Base-by-base conservation (phyloP, 2,888 invertebrate species). In the Tenthredo notha region DNA sequence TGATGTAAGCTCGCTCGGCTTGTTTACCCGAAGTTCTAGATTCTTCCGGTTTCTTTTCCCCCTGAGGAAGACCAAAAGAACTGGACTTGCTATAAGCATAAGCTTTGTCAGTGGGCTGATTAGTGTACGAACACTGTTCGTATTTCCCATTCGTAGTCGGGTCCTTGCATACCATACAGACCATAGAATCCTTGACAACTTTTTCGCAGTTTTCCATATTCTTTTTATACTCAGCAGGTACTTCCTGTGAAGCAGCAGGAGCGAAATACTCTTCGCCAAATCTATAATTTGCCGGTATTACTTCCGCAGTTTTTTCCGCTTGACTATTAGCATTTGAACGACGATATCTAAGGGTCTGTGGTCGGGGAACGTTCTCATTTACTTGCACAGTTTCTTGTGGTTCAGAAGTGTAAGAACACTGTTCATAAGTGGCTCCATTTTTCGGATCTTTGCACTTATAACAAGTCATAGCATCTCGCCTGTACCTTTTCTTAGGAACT, bases 71-170 rank as follows among this genome's bases (percentile, higher is more conserved):
- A 0, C 87, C 87, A 83, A 87, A 90, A 0, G 89, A 89, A 47
- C 89, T 90, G 2, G 91, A 90, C 80, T 91, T 91, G 3, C 85
- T 86, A 58, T 90, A 91, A 3, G 90, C 87, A 75, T 88, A 90
- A 1, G 88, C 95, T 91, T 96, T 96, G 86, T 96, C 96, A 89
- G 95, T 95, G 0, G 97, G 97, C 86, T 96, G 95, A 0, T 96
- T 95, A 2, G 96, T 96, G 92, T 97, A 98, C 0, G 97, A 96
- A 91, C 98, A 98, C 37, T 96, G 96, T 92, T 98, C 97, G 90
- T 96, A 97, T 86, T 96, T 96, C 29, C 96, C 97, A 84, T 97
- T 96, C 18, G 96, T 96, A 91, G 96, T 96, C 0, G 96, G 95
- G 90, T 97, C 96, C 87, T 96, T 95, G 91, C 98, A 98, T 1